Evolutionary conservation across 2,888 invertebrate genomes (phyloP).

Genomic region (Drosophila kokeensis): DNA sequence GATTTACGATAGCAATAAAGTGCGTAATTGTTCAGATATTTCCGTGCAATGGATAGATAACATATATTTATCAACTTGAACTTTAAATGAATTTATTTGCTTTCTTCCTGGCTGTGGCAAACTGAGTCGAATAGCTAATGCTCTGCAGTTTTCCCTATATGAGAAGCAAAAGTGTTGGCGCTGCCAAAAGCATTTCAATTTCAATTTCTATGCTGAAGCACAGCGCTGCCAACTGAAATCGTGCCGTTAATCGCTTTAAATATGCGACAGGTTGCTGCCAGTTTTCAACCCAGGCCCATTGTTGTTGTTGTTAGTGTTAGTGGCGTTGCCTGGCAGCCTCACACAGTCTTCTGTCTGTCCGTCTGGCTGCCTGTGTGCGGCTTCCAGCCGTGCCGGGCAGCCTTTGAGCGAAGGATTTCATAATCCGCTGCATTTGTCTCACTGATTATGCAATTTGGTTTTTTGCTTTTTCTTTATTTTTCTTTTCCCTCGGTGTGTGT

Average conservation of each 20-base stretch:
- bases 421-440: conserved; percentile 73
- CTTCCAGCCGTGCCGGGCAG: conserved; percentile 52
- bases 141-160: conserved; percentile 7
- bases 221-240: conserved; percentile 62
- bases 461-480: conserved; percentile 21
- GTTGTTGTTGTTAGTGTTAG: conserved; percentile 35
- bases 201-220: conserved; percentile 64
- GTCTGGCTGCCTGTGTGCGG: conserved; percentile 31
- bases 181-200: conserved; percentile 80
- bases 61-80: not conserved
- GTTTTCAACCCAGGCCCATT: conserved; percentile 43
- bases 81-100: not conserved
- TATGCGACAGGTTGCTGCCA: conserved; percentile 76
- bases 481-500: conserved; percentile 2
- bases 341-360: conserved; percentile 15
- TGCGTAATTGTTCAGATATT: accelerated
- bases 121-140: not conserved
- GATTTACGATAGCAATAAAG: not conserved
- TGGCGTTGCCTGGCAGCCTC: conserved; percentile 39
- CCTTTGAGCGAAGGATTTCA: conserved; percentile 76
- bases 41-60: not conserved
- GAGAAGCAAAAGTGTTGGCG: conserved; percentile 64
- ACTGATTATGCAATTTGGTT: conserved; percentile 71
- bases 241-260: conserved; percentile 78
- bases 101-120: not conserved